Base-by-base conservation (phyloP, 2,113 vertebrate genomes). In the Heterotis niloticus region DNA sequence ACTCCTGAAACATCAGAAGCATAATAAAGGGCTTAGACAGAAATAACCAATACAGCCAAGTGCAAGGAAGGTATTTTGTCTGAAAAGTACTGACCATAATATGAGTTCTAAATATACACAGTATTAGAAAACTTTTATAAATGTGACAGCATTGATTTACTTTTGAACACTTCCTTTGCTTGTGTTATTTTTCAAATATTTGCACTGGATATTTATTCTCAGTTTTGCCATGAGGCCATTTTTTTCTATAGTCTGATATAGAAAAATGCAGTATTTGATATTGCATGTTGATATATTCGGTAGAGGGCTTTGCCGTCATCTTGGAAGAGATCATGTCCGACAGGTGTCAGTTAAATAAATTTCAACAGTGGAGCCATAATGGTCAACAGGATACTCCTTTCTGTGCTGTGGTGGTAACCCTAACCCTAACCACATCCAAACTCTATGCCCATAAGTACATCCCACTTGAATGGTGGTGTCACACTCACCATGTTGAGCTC, bases 401-500 rank as follows among this genome's bases (percentile, higher is more conserved):
- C 3, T 44, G 7, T 44, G 34, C 34, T 44, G 34, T 44, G 34
- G 34, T 44, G n/a, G n/a, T n/a, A n/a, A n/a, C n/a, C n/a, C 7
- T 44, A 4, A 44, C 7, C 34, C 34, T 44, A 44, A 44, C 34
- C 34, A 4, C 34, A 44, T 2, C 3, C 34, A 44, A 44, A 44
- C 7, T 44, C 3, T 44, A 44, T 4, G 34, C 34, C 34, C 34
- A 62, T 0, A 17, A 20, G 14, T 62, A 14, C 14, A 62, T 17
- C 18, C 75, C 28, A 34, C 60, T 79, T 0, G 9, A n/a, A 12
- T 20, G 74, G 10, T 24, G 54, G 70, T 68, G 17, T 54, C 13
- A 79, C 10, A 83, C 91, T 92, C 85, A 93, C 92, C 92, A 93
- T 93, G 79, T 16, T 89, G 82, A 68, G 77, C 83, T 71, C 83